These are phyloP conservation scores for Ellobius talpinus DNA, from an alignment of 2,113 vertebrate genomes.

Conservation along the genomic window DNA sequence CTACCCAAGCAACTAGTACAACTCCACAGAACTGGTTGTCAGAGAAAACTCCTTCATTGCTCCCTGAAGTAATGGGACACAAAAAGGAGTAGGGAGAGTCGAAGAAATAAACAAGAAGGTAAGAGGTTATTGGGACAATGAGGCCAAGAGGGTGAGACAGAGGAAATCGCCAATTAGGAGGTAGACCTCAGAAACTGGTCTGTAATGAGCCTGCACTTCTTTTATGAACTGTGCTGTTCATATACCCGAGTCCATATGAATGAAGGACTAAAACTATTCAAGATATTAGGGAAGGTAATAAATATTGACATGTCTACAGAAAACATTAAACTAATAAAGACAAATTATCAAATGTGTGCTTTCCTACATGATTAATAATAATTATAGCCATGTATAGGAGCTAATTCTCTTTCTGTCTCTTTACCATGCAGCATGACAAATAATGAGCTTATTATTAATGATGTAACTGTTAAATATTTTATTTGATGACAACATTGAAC, in stretches of 20 bases:
- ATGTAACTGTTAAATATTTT: neutral
- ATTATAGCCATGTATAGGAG: neutral
- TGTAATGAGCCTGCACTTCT: neutral
- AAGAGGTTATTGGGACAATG: neutral
- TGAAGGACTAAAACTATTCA: neutral
- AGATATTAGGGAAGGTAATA: neutral
- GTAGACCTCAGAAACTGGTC: neutral
- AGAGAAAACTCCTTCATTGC: neutral
- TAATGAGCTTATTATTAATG: neutral
- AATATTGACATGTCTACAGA: neutral
- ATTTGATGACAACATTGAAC: constrained; percentile 50
- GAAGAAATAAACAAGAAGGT: neutral
- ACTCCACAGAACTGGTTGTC: neutral
- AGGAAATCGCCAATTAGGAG: neutral
- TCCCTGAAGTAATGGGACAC: neutral
- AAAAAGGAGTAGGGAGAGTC: neutral
- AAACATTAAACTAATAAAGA: constrained; percentile 11
- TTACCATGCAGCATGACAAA: neutral
- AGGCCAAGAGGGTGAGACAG: neutral
- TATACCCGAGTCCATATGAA: neutral
- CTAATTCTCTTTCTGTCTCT: constrained; percentile 16
- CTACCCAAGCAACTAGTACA: neutral
- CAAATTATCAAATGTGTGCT: constrained; percentile 9
- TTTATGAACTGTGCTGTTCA: neutral
- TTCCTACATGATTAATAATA: neutral